These are phyloP conservation scores for Pontoporia blainvillei DNA, from an alignment of 2,113 vertebrate species.

Conservation along the genomic window DNA sequence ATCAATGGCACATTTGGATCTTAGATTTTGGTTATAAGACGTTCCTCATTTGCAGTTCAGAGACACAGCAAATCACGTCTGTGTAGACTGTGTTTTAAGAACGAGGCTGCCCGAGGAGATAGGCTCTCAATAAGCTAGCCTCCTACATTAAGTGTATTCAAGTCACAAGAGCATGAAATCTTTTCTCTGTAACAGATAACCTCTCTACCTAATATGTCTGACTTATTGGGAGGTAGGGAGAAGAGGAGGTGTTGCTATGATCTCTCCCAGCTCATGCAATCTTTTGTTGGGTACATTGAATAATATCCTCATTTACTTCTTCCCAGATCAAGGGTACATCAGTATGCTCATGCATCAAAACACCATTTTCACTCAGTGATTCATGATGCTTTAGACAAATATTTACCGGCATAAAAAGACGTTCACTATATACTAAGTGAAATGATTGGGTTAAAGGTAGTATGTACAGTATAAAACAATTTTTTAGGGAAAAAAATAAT, in stretches of 20 bases:
- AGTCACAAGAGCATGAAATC: not conserved
- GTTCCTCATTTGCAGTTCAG: not conserved
- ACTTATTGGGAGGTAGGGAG: not conserved
- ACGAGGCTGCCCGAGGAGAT: not conserved
- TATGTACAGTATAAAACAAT: not conserved
- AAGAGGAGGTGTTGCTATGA: not conserved
- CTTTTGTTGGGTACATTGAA: not conserved
- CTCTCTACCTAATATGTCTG: not conserved
- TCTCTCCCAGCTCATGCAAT: not conserved
- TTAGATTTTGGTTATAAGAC: not conserved
- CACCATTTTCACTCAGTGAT: not conserved
- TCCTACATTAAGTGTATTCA: not conserved
- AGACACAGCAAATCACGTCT: not conserved
- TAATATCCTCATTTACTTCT: not conserved
- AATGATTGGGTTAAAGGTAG: not conserved
- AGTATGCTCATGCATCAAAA: not conserved
- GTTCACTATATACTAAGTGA: not conserved
- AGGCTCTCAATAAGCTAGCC: not conserved
- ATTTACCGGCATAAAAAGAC: conserved; percentile 27
- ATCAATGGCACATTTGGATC: not conserved
- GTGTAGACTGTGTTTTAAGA: not conserved
- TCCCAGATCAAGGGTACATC: not conserved
- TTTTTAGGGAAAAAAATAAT: not conserved
- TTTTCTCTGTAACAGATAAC: not conserved
- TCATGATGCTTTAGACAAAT: not conserved